Percentiles rank a stretch among this genome's conserved stretches.
phyloP scores from a whole-genome alignment of 2,113 vertebrate species.

The Motacilla alba region DNA sequence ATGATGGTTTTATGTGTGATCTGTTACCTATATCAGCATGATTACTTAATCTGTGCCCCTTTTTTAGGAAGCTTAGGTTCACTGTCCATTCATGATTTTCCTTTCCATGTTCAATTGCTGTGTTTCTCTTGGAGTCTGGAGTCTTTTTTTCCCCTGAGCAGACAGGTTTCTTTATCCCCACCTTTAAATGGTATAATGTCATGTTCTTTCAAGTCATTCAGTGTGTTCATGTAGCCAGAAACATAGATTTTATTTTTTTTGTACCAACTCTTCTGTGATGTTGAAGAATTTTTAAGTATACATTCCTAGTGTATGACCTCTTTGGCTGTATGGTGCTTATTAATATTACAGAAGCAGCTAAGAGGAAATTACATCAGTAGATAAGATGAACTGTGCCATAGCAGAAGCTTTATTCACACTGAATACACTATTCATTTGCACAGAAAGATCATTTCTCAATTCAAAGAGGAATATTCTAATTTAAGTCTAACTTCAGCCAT shows the following conservation, averaged over 20 bases:
- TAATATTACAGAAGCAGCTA: constrained; percentile 66
- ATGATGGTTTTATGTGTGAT: neutral
- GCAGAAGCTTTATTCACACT: constrained; percentile 69
- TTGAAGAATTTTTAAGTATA: constrained; percentile 24
- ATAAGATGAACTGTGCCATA: constrained; percentile 66
- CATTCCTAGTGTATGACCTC: constrained; percentile 62
- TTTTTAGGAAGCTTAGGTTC: neutral
- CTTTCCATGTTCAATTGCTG: neutral
- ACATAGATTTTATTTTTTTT: neutral
- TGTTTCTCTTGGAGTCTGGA: neutral
- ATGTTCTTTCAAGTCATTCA: neutral
- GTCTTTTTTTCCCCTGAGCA: neutral
- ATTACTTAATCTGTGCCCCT: neutral
- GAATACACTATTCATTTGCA: constrained; percentile 79
- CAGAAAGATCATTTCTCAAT: constrained; percentile 77
- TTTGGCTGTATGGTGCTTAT: constrained; percentile 61
- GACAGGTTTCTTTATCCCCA: neutral
- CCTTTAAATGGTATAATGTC: neutral
- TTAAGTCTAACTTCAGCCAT: constrained; percentile 74
- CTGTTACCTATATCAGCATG: neutral
- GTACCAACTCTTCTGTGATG: neutral
- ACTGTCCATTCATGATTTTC: neutral
- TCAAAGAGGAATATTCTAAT: constrained; percentile 78
- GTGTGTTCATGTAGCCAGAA: neutral
- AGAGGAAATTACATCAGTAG: constrained; percentile 78